A percentile compares a stretch with the other conserved stretches of the same genome.
phyloP scores from a whole-genome alignment of 2,797 vertebrate species.

The Acanthopagrus latus region DNA sequence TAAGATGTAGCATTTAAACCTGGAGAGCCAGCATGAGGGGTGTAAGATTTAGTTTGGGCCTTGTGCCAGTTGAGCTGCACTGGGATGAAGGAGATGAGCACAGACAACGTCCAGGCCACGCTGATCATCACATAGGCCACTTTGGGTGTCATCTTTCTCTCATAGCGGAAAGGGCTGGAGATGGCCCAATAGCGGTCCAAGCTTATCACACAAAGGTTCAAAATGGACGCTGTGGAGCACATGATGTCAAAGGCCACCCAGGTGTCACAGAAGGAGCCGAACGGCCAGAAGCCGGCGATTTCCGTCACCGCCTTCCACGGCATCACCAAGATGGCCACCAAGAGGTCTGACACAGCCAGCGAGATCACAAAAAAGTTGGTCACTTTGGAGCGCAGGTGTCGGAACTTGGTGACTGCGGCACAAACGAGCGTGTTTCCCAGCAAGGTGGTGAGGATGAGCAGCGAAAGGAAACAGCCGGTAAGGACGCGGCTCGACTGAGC shows the following conservation, averaged over 20 bases:
- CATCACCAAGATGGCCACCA: conserved; percentile 98
- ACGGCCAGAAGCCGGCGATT: conserved; percentile 97
- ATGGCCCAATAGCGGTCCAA: conserved; percentile 99
- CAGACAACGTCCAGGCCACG: conserved; percentile 94
- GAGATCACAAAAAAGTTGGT: conserved; percentile 99
- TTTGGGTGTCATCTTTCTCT: conserved; percentile 98
- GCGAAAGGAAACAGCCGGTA: conserved; percentile 94
- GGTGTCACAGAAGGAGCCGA: conserved; percentile 97
- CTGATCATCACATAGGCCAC: conserved; percentile 97
- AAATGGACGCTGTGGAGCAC: conserved; percentile 98
- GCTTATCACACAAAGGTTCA: conserved; percentile 98
- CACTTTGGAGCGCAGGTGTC: conserved; percentile 96
- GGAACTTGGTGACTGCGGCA: conserved; percentile 94
- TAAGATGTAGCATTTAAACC: conserved; percentile 84
- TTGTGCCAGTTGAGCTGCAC: conserved; percentile 99
- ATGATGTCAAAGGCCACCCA: conserved; percentile 99
- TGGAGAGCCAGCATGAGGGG: conserved; percentile 74
- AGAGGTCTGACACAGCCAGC: conserved; percentile 95
- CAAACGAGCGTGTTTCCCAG: conserved; percentile 96
- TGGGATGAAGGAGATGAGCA: conserved; percentile 98
- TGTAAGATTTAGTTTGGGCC: conserved; percentile 81
- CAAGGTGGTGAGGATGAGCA: conserved; percentile 96
- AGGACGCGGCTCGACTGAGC: conserved; percentile 92
- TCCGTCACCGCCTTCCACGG: conserved; percentile 98
- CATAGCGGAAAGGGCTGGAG: conserved; percentile 97